Percentiles rank a stretch among this genome's conserved stretches.
Evolutionary conservation across 2,888 invertebrate genomes (phyloP).

Genomic region (Pterobdella sp.): DNA sequence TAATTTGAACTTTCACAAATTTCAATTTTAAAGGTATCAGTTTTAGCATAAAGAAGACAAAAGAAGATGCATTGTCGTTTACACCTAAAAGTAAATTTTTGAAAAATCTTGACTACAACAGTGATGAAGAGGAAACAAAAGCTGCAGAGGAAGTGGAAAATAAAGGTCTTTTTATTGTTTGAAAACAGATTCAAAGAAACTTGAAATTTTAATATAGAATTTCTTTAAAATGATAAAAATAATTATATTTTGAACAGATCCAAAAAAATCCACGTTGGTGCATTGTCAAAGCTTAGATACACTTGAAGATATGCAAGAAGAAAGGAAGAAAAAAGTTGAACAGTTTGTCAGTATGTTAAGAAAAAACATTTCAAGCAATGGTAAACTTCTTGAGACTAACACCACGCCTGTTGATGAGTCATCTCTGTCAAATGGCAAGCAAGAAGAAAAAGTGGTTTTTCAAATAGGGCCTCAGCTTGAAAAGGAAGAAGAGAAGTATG

Average conservation of each 20-base stretch:
- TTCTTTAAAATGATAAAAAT: no score
- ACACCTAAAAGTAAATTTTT: conserved; percentile 1
- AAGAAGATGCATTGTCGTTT: neutral
- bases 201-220: no score
- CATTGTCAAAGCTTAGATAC: neutral
- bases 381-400: neutral
- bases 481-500: neutral
- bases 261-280: no score
- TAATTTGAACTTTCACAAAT: neutral
- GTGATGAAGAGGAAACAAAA: conserved; percentile 12
- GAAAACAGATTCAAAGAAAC: no score
- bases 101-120: conserved; percentile 5
- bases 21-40: neutral
- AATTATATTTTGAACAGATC: no score
- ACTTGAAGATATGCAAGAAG: neutral
- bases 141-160: neutral
- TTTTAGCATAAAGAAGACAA: neutral
- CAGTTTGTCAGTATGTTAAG: neutral
- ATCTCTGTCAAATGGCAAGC: neutral
- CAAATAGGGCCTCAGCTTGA: neutral
- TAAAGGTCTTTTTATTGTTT: no score
- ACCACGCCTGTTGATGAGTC: neutral
- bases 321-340: conserved; percentile 2
- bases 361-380: neutral
- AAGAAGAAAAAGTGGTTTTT: neutral